Evolutionary conservation across 2,888 invertebrate genomes (phyloP).

Genomic region (Clunio marinus): DNA sequence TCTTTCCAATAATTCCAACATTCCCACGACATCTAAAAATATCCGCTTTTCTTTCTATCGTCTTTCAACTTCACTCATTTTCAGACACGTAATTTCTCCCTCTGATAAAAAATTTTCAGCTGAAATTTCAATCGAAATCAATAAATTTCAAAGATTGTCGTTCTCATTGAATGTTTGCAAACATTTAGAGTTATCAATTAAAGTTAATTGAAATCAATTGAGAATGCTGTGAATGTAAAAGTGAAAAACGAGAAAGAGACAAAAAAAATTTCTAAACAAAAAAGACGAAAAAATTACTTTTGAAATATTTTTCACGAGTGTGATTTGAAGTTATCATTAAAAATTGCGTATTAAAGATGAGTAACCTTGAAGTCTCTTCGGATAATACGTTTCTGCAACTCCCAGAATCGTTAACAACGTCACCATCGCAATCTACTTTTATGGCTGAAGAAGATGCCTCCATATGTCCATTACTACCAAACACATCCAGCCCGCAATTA

Average conservation of each 20-base stretch:
- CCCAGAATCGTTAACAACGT: slow-evolving; percentile 47
- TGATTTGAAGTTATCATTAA: too few relatives aligned
- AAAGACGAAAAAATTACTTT: background rate
- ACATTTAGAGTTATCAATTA: slow-evolving; percentile 14
- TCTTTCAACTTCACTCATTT: slow-evolving; percentile 23
- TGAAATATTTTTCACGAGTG: background rate
- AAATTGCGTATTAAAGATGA: slow-evolving; percentile 41
- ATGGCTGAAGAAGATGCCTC: slow-evolving; percentile 61
- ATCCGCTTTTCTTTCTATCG: background rate
- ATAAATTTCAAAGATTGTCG: background rate
- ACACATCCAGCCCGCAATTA: slow-evolving; percentile 58
- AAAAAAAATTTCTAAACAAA: too few relatives aligned
- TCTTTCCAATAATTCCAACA: slow-evolving; percentile 35
- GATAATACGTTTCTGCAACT: slow-evolving; percentile 48
- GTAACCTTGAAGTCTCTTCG: slow-evolving; percentile 47
- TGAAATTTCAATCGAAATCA: background rate
- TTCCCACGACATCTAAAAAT: slow-evolving; percentile 30
- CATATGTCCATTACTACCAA: slow-evolving; percentile 60
- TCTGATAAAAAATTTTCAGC: background rate
- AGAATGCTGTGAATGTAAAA: slow-evolving; percentile 12
- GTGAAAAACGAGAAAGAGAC: background rate
- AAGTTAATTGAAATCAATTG: slow-evolving; percentile 38
- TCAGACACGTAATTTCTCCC: slow-evolving; percentile 12
- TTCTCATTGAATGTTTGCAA: slow-evolving; percentile 14
- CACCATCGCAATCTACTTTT: slow-evolving; percentile 49